A percentile compares a stretch with the other conserved stretches of the same genome.
These are phyloP conservation scores for Platalea minor DNA, from an alignment of 2,797 vertebrate species.

Conservation along the genomic window DNA sequence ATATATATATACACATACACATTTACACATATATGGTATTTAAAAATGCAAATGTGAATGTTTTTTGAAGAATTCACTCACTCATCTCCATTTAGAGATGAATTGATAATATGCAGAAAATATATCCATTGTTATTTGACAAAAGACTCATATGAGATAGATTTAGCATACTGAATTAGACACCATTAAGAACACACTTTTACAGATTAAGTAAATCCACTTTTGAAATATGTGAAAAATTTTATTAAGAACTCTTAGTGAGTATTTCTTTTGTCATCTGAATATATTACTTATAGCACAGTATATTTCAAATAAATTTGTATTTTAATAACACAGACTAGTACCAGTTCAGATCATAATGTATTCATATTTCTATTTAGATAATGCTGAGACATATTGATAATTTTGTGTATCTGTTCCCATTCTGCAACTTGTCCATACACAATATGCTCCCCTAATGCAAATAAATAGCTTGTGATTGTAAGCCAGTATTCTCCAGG, in stretches of 20 bases:
- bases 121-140: background rate
- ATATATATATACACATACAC: background rate
- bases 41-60: background rate
- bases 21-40: background rate
- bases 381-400: background rate
- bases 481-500: background rate
- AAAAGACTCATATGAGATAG: background rate
- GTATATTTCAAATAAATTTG: background rate
- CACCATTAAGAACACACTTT: background rate
- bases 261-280: background rate
- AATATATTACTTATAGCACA: background rate
- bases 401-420: background rate
- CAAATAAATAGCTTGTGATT: background rate
- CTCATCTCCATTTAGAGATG: background rate
- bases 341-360: background rate
- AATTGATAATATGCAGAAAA: background rate
- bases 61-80: background rate
- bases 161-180: background rate
- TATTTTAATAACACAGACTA: background rate
- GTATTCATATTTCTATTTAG: background rate
- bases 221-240: background rate
- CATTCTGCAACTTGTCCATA: background rate
- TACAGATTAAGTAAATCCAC: background rate
- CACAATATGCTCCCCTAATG: background rate
- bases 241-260: background rate